Evolutionary conservation across 2,113 vertebrate genomes (phyloP).

Genomic region (Myodes glareolus): DNA sequence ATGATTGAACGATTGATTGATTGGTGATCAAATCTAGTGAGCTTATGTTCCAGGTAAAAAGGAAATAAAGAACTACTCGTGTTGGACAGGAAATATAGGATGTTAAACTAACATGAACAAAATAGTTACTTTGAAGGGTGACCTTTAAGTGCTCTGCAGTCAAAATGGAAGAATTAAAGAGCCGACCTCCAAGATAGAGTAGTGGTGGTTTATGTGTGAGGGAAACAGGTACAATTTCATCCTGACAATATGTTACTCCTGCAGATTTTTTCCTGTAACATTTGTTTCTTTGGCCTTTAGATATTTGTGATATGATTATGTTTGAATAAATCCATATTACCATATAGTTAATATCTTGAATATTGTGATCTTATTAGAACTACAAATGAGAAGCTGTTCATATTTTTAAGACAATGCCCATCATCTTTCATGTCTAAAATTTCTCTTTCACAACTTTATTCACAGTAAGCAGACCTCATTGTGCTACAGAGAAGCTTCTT

Average conservation of each 20-base stretch:
- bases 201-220: neutral
- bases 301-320: constrained; percentile 13
- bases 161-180: constrained; percentile 2
- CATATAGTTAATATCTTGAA: neutral
- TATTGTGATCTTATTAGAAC: constrained; percentile 20
- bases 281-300: constrained; percentile 13
- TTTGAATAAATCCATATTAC: neutral
- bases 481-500: constrained; percentile 28
- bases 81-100: neutral
- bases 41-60: neutral
- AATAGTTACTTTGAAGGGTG: neutral
- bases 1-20: neutral
- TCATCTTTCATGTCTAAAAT: neutral
- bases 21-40: neutral
- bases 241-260: neutral
- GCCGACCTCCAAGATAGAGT: neutral
- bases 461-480: neutral
- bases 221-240: neutral
- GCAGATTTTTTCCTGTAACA: neutral
- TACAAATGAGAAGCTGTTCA: constrained; percentile 27
- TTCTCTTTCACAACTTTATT: constrained; percentile 53
- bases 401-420: constrained; percentile 25
- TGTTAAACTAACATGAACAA: constrained; percentile 33
- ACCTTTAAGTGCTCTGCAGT: neutral
- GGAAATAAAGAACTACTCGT: neutral